Base-by-base conservation (phyloP, 1,140 invertebrate genomes). In the Heliconius congener region DNA sequence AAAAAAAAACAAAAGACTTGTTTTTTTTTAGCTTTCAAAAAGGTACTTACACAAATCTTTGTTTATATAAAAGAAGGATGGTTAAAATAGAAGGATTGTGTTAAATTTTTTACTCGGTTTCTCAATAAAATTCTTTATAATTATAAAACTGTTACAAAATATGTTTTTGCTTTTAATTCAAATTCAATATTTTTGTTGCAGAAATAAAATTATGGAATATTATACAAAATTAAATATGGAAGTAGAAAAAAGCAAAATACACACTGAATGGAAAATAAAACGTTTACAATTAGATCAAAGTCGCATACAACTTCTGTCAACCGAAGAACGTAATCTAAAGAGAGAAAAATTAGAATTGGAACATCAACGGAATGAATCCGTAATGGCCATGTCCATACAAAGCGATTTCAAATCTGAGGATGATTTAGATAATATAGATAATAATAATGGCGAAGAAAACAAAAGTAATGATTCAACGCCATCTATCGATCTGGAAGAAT, bases 201-300 rank as follows among this genome's bases (percentile, higher is more conserved):
- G 95, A 76, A 93, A 90, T 77, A 95, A 95, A 85, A 94, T 95
- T 73, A 88, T 95, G 82, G 95, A 95, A 80, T 96, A 96, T 85
- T 96, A 96, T 74, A 95, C 95, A 16, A 95, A 95, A 81, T 88
- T 96, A 50, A 95, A 95, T 5, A 92, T 91, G 81, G 95, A 96
- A 85, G 93, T 95, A 2, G 94, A 95, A 82, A 96, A 94, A 82
- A 93, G 95, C 73, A 93, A 94, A 74, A 84, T 95, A 23, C 95
- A 95, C 80, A 95, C 95, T 0, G 93, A 95, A 77, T 96, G 96
- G 96, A 95, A 96, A 83, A 94, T 95, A n/a, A 95, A 94, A 90
- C 91, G 96, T 71, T 94, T 96, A 87, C 94, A 95, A 80, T 85
- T 96, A 52, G 95, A 95, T 78, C 95, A 96, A 71, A 92, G 94